Percentiles rank a stretch among this genome's conserved stretches.
phyloP scores from a whole-genome alignment of 2,113 vertebrate species.

The Anolis carolinensis region DNA sequence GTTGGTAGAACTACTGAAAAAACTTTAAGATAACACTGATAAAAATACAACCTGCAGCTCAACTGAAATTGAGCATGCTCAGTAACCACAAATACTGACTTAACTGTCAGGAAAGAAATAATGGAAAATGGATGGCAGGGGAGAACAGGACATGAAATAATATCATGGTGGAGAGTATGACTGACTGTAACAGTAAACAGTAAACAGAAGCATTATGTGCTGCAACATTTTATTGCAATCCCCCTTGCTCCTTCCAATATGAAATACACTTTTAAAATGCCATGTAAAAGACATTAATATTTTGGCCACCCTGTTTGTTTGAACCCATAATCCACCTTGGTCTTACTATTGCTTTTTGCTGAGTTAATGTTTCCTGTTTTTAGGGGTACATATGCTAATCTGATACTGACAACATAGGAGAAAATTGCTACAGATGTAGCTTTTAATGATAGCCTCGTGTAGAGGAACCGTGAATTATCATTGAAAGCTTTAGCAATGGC shows the following conservation, averaged over 20 bases:
- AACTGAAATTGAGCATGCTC: background rate
- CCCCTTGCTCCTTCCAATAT: background rate
- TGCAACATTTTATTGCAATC: background rate
- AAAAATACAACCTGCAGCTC: background rate
- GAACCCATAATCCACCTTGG: slow-evolving; percentile 54
- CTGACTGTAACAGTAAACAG: background rate
- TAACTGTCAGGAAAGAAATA: background rate
- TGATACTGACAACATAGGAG: background rate
- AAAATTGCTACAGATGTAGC: background rate
- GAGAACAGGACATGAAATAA: background rate
- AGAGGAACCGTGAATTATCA: background rate
- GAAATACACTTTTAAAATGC: background rate
- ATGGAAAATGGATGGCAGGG: background rate
- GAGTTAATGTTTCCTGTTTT: slow-evolving; percentile 22
- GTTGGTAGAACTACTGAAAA: background rate
- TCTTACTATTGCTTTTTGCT: slow-evolving; percentile 39
- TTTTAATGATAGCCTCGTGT: background rate
- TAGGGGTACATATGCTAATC: background rate
- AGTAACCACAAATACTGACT: background rate
- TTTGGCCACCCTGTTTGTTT: slow-evolving; percentile 33
- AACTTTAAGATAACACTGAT: background rate
- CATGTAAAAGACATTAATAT: slow-evolving; percentile 12
- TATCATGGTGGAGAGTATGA: background rate
- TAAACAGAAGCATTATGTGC: background rate
- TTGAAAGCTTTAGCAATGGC: background rate